Percentiles rank a stretch among this genome's conserved stretches.
These are phyloP conservation scores for Rotaria macrura DNA, from an alignment of 2,888 invertebrate genomes.

Conservation along the genomic window DNA sequence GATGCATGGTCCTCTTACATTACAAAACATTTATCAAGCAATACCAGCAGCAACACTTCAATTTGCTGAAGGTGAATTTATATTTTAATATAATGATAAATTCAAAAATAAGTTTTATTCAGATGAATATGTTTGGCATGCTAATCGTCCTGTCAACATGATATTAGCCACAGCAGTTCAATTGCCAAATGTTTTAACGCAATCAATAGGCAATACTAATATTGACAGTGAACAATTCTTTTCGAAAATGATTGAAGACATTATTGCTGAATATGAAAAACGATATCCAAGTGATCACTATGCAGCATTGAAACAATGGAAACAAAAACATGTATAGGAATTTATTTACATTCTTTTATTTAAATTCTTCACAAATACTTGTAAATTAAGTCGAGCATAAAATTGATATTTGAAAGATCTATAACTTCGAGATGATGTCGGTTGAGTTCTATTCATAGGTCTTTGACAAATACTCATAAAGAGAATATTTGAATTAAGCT, in stretches of 20 bases:
- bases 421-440: no score
- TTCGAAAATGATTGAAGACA: background rate
- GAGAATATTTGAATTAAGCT: no score
- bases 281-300: conserved; percentile 1
- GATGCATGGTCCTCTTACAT: conserved; percentile 6
- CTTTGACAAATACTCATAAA: no score
- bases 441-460: no score
- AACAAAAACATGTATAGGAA: background rate
- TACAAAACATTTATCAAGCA: conserved; percentile 18
- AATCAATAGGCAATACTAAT: background rate
- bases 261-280: background rate
- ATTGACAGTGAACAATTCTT: conserved; percentile 10
- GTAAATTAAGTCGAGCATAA: no score
- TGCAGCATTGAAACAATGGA: background rate
- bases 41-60: background rate
- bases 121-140: conserved; percentile 23
- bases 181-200: conserved; percentile 11
- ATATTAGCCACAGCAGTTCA: conserved; percentile 7
- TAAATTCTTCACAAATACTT: no score
- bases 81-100: background rate
- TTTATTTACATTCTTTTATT: no score
- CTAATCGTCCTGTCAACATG: background rate
- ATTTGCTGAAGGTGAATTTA: background rate
- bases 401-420: no score
- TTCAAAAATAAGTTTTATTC: background rate